Evolutionary conservation across 2,113 vertebrate genomes (phyloP), one percentile per base, ranked within the genome.

Genomic region (Cyphomyrus plagiostoma): DNA sequence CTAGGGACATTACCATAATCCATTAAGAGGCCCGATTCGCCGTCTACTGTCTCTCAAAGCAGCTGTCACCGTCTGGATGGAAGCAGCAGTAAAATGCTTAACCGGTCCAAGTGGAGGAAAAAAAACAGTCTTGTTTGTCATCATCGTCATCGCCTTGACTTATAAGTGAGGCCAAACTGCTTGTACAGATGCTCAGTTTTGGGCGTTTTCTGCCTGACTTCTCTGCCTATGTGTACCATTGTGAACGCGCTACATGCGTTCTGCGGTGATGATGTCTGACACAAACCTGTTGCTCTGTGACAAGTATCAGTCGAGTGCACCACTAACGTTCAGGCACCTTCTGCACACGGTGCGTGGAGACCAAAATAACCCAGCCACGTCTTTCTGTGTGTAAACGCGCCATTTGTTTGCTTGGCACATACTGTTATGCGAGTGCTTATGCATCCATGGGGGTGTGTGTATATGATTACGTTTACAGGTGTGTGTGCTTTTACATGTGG

Each of bases 1-100:
- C 77, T 58, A 42, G 2, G 52, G 30, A 50, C 49, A 89, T 89
- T 82, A 84, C 49, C 62, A 88, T 88, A 88, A 88, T 74, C 56
- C 87, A 88, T 70, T 70, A 74, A 19, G 26, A 74, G 50, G 39
- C 49, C 21, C 30, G 15, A 83, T 56, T 45, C 74, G 5, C 56
- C 39, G 23, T 83, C 30, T 46, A 45, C 74, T 89, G 88, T 26
- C 52, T 53, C n/a, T 80, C 46, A 89, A 89, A 89, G 74, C 74
- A 52, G 66, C 88, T 80, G 26, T 52, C 49, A 52, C 26, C 3
- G 88, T 83, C 49, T 45, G 23, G 80, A 49, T 45, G 23, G 80
- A 49, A 50, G 52, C 42, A 62, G 26, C 35, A 26, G 77, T 62
- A 50, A 84, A 84, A 35, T 85, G 80, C 23, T 85, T 85, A 82